phyloP scores from a whole-genome alignment of 2,888 invertebrate species.

The Shargacucullia verbasci region DNA sequence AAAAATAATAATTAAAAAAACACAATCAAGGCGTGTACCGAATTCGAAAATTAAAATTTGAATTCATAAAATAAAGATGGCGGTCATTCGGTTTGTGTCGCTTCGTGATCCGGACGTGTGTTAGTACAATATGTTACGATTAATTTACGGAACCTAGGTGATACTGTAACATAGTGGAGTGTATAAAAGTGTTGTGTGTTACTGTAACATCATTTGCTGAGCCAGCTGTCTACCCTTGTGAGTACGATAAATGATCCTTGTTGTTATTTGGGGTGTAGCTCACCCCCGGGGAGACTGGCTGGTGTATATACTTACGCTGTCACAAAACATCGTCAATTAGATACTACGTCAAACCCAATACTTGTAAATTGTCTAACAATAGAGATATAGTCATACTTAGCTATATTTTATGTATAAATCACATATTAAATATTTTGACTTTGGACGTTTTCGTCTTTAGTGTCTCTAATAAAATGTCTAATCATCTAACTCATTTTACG shows the following conservation, averaged over 20 bases:
- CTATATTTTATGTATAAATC: too few relatives aligned
- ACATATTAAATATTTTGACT: too few relatives aligned
- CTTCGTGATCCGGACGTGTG: constrained; percentile 16
- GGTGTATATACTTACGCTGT: background rate
- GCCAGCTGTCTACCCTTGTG: constrained; percentile 38
- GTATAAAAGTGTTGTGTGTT: constrained; percentile 56
- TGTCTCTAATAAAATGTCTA: background rate
- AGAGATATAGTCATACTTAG: too few relatives aligned
- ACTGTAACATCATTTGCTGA: constrained; percentile 26
- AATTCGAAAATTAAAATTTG: constrained; percentile 46
- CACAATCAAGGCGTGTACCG: constrained; percentile 54
- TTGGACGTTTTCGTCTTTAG: too few relatives aligned
- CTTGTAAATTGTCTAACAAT: background rate
- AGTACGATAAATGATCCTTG: constrained; percentile 35
- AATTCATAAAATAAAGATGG: constrained; percentile 52
- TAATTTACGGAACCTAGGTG: constrained; percentile 56
- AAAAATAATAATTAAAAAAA: constrained; percentile 62
- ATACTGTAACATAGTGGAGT: constrained; percentile 54
- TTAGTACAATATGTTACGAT: constrained; percentile 58
- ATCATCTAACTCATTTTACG: background rate
- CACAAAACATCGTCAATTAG: constrained; percentile 18
- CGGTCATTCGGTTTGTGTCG: constrained; percentile 25
- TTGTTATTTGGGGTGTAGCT: constrained; percentile 22
- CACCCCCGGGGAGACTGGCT: constrained; percentile 11
- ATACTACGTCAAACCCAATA: constrained; percentile 5